Conservation (phyloP, 2,797 vertebrate species). For the Coregonus suidteri region DNA sequence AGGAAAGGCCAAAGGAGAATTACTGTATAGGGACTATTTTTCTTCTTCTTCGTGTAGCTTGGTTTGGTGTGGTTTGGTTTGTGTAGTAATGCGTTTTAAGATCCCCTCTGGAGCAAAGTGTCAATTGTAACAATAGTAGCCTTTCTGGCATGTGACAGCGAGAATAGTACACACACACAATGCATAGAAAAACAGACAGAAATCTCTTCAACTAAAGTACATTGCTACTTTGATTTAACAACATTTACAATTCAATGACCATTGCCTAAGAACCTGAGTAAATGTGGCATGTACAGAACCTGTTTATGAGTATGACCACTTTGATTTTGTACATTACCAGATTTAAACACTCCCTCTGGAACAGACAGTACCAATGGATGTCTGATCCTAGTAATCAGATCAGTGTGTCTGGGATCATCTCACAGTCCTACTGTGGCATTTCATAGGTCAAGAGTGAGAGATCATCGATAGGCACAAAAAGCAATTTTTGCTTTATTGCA, state of each 20-base stretch:
- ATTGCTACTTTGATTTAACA: too few species aligned
- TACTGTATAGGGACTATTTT: not conserved
- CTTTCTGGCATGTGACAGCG: conserved; percentile 42
- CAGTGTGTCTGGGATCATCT: not conserved
- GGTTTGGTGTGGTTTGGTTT: conserved; percentile 12
- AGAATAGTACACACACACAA: conserved; percentile 48
- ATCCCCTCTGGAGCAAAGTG: conserved; percentile 23
- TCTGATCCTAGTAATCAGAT: too few species aligned
- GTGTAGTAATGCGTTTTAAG: conserved; percentile 29
- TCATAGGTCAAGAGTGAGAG: conserved; percentile 81
- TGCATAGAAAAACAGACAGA: conserved; percentile 14
- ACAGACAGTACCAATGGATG: too few species aligned
- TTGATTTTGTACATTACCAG: not conserved
- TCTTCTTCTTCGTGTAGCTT: not conserved
- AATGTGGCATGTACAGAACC: too few species aligned
- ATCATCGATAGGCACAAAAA: conserved; percentile 80
- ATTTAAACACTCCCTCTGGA: not conserved
- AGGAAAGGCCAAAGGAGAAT: too few species aligned
- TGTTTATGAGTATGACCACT: not conserved
- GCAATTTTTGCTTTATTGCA: conserved; percentile 76
- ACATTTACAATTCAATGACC: too few species aligned
- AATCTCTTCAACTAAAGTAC: too few species aligned
- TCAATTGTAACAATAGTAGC: conserved; percentile 42
- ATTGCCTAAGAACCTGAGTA: too few species aligned
- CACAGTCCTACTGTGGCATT: conserved; percentile 51